These are phyloP conservation scores for Lydus trimaculatus DNA, from an alignment of 2,888 invertebrate genomes.

Conservation along the genomic window DNA sequence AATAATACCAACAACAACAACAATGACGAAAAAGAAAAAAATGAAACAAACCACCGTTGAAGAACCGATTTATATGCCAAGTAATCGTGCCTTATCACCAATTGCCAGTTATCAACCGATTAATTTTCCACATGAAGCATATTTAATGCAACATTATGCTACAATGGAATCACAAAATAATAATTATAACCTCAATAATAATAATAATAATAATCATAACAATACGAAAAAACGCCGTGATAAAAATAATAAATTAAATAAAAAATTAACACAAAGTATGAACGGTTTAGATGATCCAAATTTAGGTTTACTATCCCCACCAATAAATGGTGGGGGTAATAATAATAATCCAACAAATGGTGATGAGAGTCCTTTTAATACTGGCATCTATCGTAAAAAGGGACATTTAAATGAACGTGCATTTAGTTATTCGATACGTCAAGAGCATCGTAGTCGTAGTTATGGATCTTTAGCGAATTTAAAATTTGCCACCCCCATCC, in stretches of 20 bases:
- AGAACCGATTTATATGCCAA: slow-evolving; percentile 68
- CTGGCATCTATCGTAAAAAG: slow-evolving; percentile 89
- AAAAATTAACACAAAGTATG: slow-evolving; percentile 73
- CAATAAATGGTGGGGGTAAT: slow-evolving; percentile 36
- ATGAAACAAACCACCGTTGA: slow-evolving; percentile 65
- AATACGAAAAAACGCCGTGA: slow-evolving; percentile 66
- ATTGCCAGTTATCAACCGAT: slow-evolving; percentile 66
- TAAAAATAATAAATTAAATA: slow-evolving; percentile 63
- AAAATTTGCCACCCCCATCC: slow-evolving; percentile 81
- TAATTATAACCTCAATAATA: slow-evolving; percentile 38
- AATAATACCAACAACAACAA: slow-evolving; percentile 64
- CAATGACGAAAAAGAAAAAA: slow-evolving; percentile 64
- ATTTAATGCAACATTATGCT: slow-evolving; percentile 66
- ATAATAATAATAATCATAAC: too few relatives aligned
- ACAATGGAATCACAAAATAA: slow-evolving; percentile 61
- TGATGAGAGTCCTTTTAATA: slow-evolving; percentile 71
- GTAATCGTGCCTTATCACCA: slow-evolving; percentile 65
- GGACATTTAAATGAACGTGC: slow-evolving; percentile 93
- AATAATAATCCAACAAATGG: background rate
- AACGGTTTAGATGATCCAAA: slow-evolving; percentile 68
- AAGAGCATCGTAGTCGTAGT: slow-evolving; percentile 91
- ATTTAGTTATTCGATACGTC: slow-evolving; percentile 92
- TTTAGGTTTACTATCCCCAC: slow-evolving; percentile 45
- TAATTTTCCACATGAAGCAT: slow-evolving; percentile 67
- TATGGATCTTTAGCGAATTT: slow-evolving; percentile 91